Percentiles rank a stretch among this genome's conserved stretches.
These are phyloP conservation scores for Piscicola geometra DNA, from an alignment of 2,888 invertebrate genomes.

Conservation along the genomic window DNA sequence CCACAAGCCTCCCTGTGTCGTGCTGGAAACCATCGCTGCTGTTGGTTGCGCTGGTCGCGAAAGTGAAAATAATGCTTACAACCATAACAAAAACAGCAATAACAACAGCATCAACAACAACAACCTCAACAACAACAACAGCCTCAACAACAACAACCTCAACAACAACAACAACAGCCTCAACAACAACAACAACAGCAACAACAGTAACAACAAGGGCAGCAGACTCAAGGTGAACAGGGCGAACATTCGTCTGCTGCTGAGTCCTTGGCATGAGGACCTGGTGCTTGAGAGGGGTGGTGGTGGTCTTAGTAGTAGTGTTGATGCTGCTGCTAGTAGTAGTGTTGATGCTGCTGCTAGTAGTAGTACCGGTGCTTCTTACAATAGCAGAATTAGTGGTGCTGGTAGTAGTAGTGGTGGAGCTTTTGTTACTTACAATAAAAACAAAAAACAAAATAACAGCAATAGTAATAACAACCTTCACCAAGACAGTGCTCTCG, in stretches of 20 bases:
- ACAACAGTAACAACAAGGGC: too few relatives aligned
- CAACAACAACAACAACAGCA: too few relatives aligned
- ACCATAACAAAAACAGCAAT: too few relatives aligned
- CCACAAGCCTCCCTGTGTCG: conserved; percentile 67
- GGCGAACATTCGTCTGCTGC: conserved; percentile 80
- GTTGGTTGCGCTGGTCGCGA: background rate
- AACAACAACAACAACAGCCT: background rate
- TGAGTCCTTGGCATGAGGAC: conserved; percentile 96
- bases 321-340: too few relatives aligned
- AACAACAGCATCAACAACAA: too few relatives aligned
- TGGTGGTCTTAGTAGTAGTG: conserved; percentile 2
- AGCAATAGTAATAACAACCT: too few relatives aligned
- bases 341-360: too few relatives aligned
- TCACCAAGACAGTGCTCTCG: too few relatives aligned
- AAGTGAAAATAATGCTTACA: background rate
- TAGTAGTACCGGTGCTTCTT: too few relatives aligned
- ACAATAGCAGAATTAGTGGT: too few relatives aligned
- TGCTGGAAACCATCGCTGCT: conserved; percentile 55
- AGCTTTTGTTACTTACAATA: background rate
- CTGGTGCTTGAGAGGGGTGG: conserved; percentile 59
- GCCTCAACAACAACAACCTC: background rate
- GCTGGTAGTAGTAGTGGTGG: too few relatives aligned
- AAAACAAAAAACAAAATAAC: conserved; percentile 4
- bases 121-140: background rate
- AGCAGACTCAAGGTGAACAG: conserved; percentile 68